Conservation (phyloP, 2,888 invertebrate genomes). For the Amphipyra berbera region DNA sequence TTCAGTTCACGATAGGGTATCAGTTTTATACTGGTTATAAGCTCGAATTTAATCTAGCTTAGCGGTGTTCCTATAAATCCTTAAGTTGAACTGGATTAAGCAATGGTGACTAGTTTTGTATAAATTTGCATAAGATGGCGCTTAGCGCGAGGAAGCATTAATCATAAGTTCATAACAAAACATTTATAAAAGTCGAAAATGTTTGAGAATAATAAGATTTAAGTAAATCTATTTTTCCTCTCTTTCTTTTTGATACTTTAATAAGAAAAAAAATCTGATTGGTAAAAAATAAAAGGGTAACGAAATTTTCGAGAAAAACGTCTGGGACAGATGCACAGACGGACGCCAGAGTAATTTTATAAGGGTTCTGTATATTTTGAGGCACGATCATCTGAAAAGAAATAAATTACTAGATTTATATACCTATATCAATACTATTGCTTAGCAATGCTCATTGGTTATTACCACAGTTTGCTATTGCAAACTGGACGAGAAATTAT, state of each 20-base stretch:
- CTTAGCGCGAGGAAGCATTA: slow-evolving; percentile 41
- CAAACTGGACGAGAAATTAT: slow-evolving; percentile 46
- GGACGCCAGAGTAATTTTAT: no score
- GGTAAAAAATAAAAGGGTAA: no score
- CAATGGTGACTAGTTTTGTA: slow-evolving; percentile 26
- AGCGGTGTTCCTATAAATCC: slow-evolving; percentile 41
- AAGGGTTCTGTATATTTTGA: no score
- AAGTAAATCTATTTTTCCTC: no score
- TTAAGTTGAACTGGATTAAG: slow-evolving; percentile 39
- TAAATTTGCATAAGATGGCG: slow-evolving; percentile 54
- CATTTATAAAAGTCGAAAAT: background rate
- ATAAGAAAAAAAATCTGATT: no score
- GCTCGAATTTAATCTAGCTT: slow-evolving; percentile 51
- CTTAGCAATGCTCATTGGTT: slow-evolving; percentile 20
- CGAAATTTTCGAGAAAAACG: no score
- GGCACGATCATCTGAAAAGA: no score
- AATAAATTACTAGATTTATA: background rate
- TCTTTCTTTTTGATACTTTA: no score
- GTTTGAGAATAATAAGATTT: no score
- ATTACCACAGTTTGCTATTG: background rate
- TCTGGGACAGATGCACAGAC: no score
- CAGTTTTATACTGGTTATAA: slow-evolving; percentile 43
- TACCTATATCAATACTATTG: slow-evolving; percentile 14
- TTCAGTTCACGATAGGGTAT: slow-evolving; percentile 34
- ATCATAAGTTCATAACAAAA: slow-evolving; percentile 10